A percentile compares a stretch with the other conserved stretches of the same genome.
phyloP scores from a whole-genome alignment of 2,797 vertebrate genomes.

The Taenioides sp. region DNA sequence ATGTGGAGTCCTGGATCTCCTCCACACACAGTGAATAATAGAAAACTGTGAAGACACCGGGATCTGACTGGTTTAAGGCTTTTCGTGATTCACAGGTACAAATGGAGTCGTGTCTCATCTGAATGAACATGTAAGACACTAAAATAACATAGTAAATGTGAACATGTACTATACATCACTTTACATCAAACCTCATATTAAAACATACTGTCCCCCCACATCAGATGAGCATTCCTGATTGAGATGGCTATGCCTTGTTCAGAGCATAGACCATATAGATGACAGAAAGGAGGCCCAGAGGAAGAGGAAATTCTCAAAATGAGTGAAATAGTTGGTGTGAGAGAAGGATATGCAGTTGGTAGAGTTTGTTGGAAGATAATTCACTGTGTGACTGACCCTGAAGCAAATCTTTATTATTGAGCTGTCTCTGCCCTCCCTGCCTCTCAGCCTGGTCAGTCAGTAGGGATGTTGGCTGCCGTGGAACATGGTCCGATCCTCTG shows the following conservation, averaged over 20 bases:
- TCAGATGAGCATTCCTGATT: background rate
- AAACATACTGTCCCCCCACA: background rate
- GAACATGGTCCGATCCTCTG: constrained; percentile 97
- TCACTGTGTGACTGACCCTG: background rate
- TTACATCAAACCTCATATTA: background rate
- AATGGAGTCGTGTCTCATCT: constrained; percentile 14
- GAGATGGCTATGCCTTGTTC: background rate
- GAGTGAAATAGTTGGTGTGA: background rate
- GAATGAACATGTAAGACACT: constrained; percentile 16
- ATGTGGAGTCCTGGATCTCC: constrained; percentile 42
- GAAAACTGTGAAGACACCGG: constrained; percentile 46
- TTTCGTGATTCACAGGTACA: constrained; percentile 44
- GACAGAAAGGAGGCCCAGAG: background rate
- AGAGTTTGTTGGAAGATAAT: background rate
- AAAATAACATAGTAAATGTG: background rate
- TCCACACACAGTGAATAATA: constrained; percentile 56
- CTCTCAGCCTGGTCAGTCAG: constrained; percentile 78
- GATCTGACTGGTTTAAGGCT: constrained; percentile 34
- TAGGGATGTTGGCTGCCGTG: constrained; percentile 94
- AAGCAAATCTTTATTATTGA: background rate
- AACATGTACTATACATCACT: background rate
- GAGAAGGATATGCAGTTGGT: background rate
- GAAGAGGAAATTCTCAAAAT: background rate
- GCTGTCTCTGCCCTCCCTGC: background rate
- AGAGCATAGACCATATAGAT: background rate